Evolutionary conservation across 2,113 vertebrate genomes (phyloP).

Genomic region (Buteo buteo): DNA sequence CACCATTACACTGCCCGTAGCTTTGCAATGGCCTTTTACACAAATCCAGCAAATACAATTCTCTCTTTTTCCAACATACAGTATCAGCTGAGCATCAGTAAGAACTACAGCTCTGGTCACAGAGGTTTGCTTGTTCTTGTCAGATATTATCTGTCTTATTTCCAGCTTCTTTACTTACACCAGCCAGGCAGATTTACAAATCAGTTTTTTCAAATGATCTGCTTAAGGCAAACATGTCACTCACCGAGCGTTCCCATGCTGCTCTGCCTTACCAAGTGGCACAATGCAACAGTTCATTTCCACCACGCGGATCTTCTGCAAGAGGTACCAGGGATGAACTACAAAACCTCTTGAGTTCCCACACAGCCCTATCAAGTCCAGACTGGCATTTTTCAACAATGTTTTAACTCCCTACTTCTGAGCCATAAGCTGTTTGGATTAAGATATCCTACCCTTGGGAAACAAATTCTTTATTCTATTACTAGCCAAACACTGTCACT

Average conservation of each 20-base stretch:
- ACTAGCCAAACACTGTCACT: neutral
- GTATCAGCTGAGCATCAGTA: neutral
- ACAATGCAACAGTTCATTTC: neutral
- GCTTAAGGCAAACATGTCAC: neutral
- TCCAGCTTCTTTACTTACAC: neutral
- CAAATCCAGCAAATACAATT: neutral
- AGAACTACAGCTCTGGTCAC: neutral
- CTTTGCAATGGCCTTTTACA: neutral
- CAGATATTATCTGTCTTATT: neutral
- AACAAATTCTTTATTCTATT: neutral
- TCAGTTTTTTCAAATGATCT: neutral
- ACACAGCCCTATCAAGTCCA: neutral
- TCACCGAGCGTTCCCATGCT: fast-evolving
- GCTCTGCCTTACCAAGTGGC: neutral
- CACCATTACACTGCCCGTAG: neutral
- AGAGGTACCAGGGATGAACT: neutral
- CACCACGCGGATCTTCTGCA: neutral
- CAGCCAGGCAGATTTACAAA: neutral
- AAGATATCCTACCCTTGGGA: neutral
- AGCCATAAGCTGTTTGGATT: neutral
- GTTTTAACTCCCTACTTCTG: neutral
- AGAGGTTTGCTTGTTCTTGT: neutral
- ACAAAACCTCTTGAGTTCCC: neutral
- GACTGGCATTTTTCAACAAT: neutral
- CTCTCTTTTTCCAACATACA: neutral